A percentile compares a stretch with the other conserved stretches of the same genome.
These are phyloP conservation scores for Hippoglossus hippoglossus DNA, from an alignment of 2,797 vertebrate genomes.

Conservation along the genomic window DNA sequence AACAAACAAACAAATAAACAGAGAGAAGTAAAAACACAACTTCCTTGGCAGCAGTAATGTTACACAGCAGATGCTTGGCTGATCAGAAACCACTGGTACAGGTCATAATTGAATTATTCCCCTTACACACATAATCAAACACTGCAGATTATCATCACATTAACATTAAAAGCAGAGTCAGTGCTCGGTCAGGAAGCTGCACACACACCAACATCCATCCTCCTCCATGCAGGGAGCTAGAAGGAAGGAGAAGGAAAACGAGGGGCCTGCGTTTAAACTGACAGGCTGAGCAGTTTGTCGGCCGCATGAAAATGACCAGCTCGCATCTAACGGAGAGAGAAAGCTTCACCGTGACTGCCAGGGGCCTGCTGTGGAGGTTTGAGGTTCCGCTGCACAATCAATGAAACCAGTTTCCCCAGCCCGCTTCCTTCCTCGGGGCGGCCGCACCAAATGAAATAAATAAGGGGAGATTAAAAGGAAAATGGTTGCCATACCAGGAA, in stretches of 20 bases:
- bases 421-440: constrained; percentile 31
- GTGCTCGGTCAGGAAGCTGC: constrained; percentile 23
- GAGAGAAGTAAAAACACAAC: no score
- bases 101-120: constrained; percentile 32
- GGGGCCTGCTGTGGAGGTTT: constrained; percentile 50
- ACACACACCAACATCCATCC: not conserved
- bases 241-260: constrained; percentile 48
- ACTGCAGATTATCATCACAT: constrained; percentile 27
- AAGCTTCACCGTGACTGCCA: constrained; percentile 60
- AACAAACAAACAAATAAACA: no score
- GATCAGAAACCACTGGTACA: constrained; percentile 6
- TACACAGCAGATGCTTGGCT: not conserved
- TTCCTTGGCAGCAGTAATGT: no score
- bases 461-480: constrained; percentile 44
- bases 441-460: constrained; percentile 63
- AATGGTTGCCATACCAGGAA: constrained; percentile 52
- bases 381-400: constrained; percentile 56
- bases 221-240: not conserved
- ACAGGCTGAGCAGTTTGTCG: constrained; percentile 47
- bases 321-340: constrained; percentile 51
- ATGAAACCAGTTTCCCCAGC: constrained; percentile 52
- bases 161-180: constrained; percentile 44
- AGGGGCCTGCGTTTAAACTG: constrained; percentile 72
- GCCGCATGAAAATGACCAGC: constrained; percentile 61
- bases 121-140: constrained; percentile 25